Conservation (phyloP, 1,140 invertebrate genomes). For the Episyrphus balteatus region DNA sequence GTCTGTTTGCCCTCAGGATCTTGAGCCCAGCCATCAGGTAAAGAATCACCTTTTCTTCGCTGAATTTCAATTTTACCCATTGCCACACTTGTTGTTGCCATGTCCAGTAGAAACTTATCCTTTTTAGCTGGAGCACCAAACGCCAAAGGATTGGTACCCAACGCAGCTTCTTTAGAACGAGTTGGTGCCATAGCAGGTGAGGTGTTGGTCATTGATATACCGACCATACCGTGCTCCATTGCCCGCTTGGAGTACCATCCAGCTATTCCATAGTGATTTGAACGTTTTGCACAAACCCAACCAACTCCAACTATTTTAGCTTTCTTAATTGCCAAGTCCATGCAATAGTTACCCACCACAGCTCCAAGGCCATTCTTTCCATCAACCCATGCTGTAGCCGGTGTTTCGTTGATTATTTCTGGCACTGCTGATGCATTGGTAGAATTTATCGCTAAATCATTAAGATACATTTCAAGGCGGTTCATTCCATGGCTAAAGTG, state of each 20-base stretch:
- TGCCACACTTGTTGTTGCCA: slow-evolving; percentile 71
- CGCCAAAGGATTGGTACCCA: slow-evolving; percentile 81
- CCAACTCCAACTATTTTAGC: slow-evolving; percentile 70
- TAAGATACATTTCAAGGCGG: slow-evolving; percentile 58
- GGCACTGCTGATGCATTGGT: slow-evolving; percentile 46
- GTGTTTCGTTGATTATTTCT: slow-evolving; percentile 52
- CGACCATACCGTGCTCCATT: slow-evolving; percentile 58
- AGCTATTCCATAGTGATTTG: slow-evolving; percentile 49
- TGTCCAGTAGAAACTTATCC: slow-evolving; percentile 76
- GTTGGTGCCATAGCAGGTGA: slow-evolving; percentile 80
- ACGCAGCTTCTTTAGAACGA: slow-evolving; percentile 52
- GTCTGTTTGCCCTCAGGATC: slow-evolving; percentile 57
- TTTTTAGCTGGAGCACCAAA: slow-evolving; percentile 59
- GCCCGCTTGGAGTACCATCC: slow-evolving; percentile 75
- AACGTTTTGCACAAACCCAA: slow-evolving; percentile 65
- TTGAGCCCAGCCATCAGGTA: slow-evolving; percentile 73
- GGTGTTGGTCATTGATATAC: slow-evolving; percentile 83
- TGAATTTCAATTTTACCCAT: slow-evolving; percentile 64
- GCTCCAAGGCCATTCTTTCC: slow-evolving; percentile 72
- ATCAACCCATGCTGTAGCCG: slow-evolving; percentile 68
- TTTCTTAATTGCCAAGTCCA: slow-evolving; percentile 77
- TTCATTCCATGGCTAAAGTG: slow-evolving; percentile 86
- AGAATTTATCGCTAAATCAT: slow-evolving; percentile 42
- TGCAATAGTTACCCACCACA: slow-evolving; percentile 75
- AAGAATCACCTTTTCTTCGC: slow-evolving; percentile 48